Evolutionary conservation across 2,888 invertebrate genomes (phyloP).

Genomic region (Tortricodes alternella): DNA sequence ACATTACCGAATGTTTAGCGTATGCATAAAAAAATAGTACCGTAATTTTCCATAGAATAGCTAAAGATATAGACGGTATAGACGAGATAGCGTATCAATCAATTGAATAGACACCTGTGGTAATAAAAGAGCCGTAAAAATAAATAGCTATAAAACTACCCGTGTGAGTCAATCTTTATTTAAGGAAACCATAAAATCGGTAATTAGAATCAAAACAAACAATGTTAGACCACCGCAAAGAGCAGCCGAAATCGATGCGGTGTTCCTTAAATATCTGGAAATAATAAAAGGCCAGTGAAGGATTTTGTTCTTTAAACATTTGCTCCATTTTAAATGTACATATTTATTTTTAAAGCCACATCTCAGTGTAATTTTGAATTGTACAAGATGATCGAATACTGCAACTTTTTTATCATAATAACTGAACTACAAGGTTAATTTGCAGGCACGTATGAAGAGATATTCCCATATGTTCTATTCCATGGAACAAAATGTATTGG

Average conservation of each 20-base stretch:
- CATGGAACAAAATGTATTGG: too few species aligned
- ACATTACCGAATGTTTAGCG: neutral
- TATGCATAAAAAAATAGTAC: neutral
- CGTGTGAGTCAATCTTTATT: conserved; percentile 64
- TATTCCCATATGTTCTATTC: too few species aligned
- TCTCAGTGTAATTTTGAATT: too few species aligned
- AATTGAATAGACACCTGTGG: conserved; percentile 48
- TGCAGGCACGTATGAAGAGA: too few species aligned
- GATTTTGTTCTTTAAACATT: neutral
- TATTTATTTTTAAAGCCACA: too few species aligned
- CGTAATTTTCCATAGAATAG: neutral
- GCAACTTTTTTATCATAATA: neutral
- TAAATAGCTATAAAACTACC: conserved; percentile 57
- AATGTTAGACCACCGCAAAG: conserved; percentile 75
- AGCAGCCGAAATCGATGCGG: conserved; percentile 62
- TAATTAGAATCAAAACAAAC: conserved; percentile 57
- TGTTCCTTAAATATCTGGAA: conserved; percentile 60
- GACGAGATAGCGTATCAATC: conserved; percentile 43
- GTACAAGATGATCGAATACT: neutral
- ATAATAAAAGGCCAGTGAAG: conserved; percentile 43
- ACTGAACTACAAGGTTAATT: neutral
- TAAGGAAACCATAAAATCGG: conserved; percentile 66
- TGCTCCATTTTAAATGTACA: too few species aligned
- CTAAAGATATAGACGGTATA: conserved; percentile 6
- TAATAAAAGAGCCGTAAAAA: conserved; percentile 56